A percentile compares a stretch with the other conserved stretches of the same genome.
Conservation (phyloP, 2,797 vertebrate genomes). For the Pteronotus mesoamericanus region DNA sequence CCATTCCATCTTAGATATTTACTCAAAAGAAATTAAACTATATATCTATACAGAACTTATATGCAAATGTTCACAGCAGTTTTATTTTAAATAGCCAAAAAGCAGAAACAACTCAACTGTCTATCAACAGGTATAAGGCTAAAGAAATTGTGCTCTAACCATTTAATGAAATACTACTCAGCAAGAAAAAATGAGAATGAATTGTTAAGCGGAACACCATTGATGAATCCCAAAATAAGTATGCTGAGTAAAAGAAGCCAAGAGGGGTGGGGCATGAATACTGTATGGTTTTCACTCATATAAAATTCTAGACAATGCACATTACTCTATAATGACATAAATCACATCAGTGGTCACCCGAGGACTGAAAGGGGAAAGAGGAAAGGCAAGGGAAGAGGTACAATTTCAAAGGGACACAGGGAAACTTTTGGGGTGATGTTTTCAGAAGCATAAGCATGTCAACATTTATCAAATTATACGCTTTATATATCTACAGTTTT, state of each 20-base stretch:
- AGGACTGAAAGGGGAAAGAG: not conserved
- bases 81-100: not conserved
- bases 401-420: not conserved
- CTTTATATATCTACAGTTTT: not conserved
- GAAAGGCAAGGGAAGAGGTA: not conserved
- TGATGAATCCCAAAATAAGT: constrained; percentile 4
- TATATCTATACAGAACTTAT: not conserved
- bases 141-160: not conserved
- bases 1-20: not conserved
- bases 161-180: not conserved
- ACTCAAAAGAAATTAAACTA: constrained; percentile 10
- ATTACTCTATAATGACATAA: not conserved
- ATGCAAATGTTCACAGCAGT: not conserved
- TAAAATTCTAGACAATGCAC: not conserved
- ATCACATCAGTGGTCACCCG: not conserved
- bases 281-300: not conserved
- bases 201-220: not conserved
- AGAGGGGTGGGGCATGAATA: not conserved
- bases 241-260: not conserved
- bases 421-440: not conserved
- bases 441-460: not conserved
- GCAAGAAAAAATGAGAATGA: not conserved
- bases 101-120: not conserved
- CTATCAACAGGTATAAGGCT: not conserved
- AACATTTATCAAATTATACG: not conserved